Percentiles rank a stretch among this genome's conserved stretches.
phyloP scores from a whole-genome alignment of 2,888 invertebrate species.

The Tineola bisselliella region DNA sequence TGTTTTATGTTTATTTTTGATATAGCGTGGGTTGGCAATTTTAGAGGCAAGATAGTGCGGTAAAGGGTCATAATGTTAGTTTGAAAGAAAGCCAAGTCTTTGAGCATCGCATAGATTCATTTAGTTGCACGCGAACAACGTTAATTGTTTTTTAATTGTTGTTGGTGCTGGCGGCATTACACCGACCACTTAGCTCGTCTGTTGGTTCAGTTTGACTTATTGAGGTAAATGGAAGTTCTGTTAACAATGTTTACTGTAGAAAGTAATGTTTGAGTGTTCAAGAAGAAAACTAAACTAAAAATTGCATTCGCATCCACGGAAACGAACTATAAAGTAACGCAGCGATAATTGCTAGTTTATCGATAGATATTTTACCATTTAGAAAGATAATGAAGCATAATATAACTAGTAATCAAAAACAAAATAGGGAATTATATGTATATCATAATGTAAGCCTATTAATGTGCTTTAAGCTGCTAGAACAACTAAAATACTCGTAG shows the following conservation, averaged over 20 bases:
- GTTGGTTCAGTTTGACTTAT: not conserved
- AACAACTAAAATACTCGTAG: too few species aligned
- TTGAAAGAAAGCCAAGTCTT: not conserved
- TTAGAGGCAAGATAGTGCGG: not conserved
- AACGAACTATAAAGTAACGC: too few species aligned
- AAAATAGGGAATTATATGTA: too few species aligned
- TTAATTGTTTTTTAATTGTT: constrained; percentile 35
- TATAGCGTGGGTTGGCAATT: too few species aligned
- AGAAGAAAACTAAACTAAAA: not conserved
- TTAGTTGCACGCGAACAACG: constrained; percentile 24
- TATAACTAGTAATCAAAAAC: too few species aligned
- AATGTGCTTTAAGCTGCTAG: too few species aligned
- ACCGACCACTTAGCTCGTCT: constrained; percentile 7
- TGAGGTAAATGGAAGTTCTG: not conserved
- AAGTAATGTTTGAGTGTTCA: not conserved
- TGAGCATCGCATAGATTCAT: not conserved
- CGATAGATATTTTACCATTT: too few species aligned
- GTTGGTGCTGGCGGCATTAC: constrained; percentile 14
- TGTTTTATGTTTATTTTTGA: too few species aligned
- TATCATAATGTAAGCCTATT: too few species aligned
- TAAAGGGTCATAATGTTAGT: not conserved
- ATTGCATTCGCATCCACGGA: too few species aligned
- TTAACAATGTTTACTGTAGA: not conserved
- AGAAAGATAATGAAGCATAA: too few species aligned
- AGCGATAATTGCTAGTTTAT: too few species aligned